A percentile compares a stretch with the other conserved stretches of the same genome.
Evolutionary conservation across 2,888 invertebrate genomes (phyloP).

Genomic region (Dermolepida albohirtum): DNA sequence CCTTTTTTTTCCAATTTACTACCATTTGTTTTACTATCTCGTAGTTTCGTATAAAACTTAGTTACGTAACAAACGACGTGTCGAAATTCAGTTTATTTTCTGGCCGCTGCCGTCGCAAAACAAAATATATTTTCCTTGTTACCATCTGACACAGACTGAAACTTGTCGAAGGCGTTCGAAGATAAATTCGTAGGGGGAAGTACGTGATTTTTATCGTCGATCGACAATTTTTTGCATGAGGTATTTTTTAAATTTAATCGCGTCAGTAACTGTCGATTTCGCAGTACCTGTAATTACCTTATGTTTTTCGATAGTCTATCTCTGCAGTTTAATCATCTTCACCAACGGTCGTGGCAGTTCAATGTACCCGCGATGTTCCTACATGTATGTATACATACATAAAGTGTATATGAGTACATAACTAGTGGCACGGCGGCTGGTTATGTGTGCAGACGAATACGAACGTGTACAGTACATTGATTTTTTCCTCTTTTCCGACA

Average conservation of each 20-base stretch:
- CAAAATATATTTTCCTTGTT: slow-evolving; percentile 9
- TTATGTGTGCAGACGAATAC: neutral
- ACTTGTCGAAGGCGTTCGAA: slow-evolving; percentile 21
- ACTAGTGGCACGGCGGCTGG: neutral
- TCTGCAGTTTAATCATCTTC: slow-evolving; percentile 26
- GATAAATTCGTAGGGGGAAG: neutral
- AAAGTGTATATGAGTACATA: no score
- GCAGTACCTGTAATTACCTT: slow-evolving; percentile 32
- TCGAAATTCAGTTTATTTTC: slow-evolving; percentile 17
- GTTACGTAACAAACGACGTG: slow-evolving; percentile 14
- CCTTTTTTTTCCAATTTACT: neutral
- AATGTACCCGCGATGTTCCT: slow-evolving; percentile 6
- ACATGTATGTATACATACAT: slow-evolving; percentile 1
- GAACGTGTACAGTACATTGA: slow-evolving; percentile 1
- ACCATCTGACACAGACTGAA: neutral
- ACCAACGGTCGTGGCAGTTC: slow-evolving; percentile 15
- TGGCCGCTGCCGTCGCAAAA: neutral
- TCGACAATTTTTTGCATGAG: slow-evolving; percentile 18
- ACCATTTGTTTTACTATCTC: neutral
- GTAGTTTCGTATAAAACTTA: slow-evolving; percentile 1
- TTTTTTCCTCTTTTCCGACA: slow-evolving; percentile 12
- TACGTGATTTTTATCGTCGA: slow-evolving; percentile 22
- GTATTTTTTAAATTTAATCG: slow-evolving; percentile 15
- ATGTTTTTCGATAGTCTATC: slow-evolving; percentile 24
- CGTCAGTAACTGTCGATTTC: slow-evolving; percentile 24